These are phyloP conservation scores for Druceiella hillmani DNA, from an alignment of 2,888 invertebrate genomes.

Conservation along the genomic window DNA sequence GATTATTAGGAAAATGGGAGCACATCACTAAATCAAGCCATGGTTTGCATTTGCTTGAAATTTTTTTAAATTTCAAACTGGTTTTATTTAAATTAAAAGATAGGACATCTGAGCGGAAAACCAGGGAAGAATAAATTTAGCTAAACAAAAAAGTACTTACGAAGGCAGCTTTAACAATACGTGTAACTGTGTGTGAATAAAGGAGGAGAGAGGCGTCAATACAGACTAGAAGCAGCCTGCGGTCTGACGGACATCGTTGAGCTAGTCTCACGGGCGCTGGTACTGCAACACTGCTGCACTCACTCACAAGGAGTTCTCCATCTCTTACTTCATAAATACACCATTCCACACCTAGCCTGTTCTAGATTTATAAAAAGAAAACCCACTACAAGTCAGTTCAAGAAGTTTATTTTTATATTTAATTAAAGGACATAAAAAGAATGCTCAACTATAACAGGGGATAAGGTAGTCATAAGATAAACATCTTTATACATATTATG, in stretches of 20 bases:
- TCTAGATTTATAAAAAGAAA: too few relatives aligned
- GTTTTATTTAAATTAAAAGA: too few relatives aligned
- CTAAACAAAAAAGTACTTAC: conserved; percentile 56
- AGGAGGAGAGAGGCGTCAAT: conserved; percentile 83
- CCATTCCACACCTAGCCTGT: conserved; percentile 65
- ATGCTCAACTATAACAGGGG: too few relatives aligned
- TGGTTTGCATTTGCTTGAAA: too few relatives aligned
- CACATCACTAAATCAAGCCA: too few relatives aligned
- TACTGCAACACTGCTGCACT: conserved; percentile 59
- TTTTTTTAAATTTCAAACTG: too few relatives aligned
- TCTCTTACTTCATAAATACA: conserved; percentile 56
- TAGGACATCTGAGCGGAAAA: conserved; percentile 3
- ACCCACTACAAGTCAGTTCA: too few relatives aligned
- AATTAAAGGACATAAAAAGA: too few relatives aligned
- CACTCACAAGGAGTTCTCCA: conserved; percentile 62
- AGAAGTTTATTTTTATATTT: too few relatives aligned
- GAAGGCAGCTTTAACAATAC: conserved; percentile 71
- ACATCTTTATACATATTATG: too few relatives aligned
- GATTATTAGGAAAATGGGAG: too few relatives aligned
- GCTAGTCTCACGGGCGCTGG: conserved; percentile 43
- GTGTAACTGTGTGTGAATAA: conserved; percentile 66
- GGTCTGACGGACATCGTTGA: conserved; percentile 54
- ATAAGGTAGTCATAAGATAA: too few relatives aligned
- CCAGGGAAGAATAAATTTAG: conserved; percentile 6
- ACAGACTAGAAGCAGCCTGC: conserved; percentile 73